Evolutionary conservation across 1,140 invertebrate species (phyloP).

Genomic region (Odontomachus brunneus): DNA sequence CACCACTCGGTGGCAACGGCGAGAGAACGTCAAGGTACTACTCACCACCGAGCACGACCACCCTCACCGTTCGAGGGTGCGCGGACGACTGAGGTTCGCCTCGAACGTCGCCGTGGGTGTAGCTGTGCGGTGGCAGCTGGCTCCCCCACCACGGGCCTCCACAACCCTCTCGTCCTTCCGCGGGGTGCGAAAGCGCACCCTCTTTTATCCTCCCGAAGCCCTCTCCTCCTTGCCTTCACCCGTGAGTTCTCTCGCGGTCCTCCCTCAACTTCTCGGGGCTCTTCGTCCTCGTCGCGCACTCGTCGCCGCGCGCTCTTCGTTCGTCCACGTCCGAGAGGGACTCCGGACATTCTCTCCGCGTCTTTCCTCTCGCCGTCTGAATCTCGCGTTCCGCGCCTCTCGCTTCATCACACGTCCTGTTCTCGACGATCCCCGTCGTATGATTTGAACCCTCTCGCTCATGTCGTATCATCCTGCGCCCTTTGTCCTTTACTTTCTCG

Average conservation of each 20-base stretch:
- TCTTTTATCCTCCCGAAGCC: constrained; percentile 30
- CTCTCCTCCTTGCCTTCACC: neutral
- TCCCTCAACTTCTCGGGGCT: constrained; percentile 40
- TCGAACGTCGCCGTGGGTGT: constrained; percentile 79
- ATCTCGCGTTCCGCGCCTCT: neutral
- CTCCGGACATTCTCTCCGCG: neutral
- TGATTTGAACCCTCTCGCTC: no score
- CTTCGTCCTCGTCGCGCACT: constrained; percentile 41
- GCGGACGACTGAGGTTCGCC: constrained; percentile 82
- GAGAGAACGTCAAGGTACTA: neutral
- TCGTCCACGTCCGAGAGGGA: neutral
- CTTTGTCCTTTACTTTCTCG: neutral
- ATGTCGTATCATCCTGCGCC: neutral
- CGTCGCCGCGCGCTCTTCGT: constrained; percentile 20
- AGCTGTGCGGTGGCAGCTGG: constrained; percentile 74
- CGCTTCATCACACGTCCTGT: neutral
- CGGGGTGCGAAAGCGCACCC: constrained; percentile 36
- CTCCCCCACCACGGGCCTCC: constrained; percentile 50
- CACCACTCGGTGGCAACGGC: constrained; percentile 51
- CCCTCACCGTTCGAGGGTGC: constrained; percentile 82
- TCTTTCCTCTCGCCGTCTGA: constrained; percentile 13
- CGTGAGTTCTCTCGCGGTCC: constrained; percentile 10
- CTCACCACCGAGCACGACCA: constrained; percentile 64
- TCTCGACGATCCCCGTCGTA: neutral
- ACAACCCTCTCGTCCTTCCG: constrained; percentile 28